phyloP scores from a whole-genome alignment of 2,888 invertebrate species.

The Alentia gelatinosa region DNA sequence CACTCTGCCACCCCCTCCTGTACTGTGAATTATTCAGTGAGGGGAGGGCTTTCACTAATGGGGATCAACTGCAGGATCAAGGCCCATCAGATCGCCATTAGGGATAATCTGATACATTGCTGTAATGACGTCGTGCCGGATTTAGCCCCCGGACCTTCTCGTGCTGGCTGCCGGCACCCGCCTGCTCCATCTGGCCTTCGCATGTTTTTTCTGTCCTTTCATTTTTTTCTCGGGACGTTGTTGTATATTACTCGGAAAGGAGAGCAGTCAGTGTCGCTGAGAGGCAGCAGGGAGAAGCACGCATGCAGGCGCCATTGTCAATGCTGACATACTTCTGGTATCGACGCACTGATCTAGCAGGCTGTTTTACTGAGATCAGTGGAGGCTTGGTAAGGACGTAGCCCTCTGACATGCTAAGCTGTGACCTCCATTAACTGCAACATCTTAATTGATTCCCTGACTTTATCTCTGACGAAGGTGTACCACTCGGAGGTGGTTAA shows the following conservation, averaged over 20 bases:
- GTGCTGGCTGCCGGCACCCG: not conserved
- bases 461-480: not conserved
- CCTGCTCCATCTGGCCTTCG: not conserved
- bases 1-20: not conserved
- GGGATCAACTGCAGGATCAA: slow-evolving; percentile 48
- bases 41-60: not conserved
- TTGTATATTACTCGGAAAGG: not conserved
- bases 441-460: not conserved
- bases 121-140: slow-evolving; percentile 23
- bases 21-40: slow-evolving; percentile 39
- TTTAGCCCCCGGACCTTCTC: slow-evolving; percentile 1
- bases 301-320: not conserved
- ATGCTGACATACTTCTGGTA: not conserved
- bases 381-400: no score
- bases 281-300: not conserved
- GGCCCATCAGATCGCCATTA: slow-evolving; percentile 50
- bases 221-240: no score
- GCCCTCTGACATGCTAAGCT: no score
- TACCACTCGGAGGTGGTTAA: no score
- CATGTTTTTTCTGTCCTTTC: not conserved
- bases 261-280: not conserved
- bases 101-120: slow-evolving; percentile 31
- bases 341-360: not conserved
- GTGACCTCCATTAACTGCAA: not conserved
- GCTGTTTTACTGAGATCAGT: not conserved